A percentile compares a stretch with the other conserved stretches of the same genome.
Conservation (phyloP, 1,140 invertebrate species). For the Temnothorax longispinosus region DNA sequence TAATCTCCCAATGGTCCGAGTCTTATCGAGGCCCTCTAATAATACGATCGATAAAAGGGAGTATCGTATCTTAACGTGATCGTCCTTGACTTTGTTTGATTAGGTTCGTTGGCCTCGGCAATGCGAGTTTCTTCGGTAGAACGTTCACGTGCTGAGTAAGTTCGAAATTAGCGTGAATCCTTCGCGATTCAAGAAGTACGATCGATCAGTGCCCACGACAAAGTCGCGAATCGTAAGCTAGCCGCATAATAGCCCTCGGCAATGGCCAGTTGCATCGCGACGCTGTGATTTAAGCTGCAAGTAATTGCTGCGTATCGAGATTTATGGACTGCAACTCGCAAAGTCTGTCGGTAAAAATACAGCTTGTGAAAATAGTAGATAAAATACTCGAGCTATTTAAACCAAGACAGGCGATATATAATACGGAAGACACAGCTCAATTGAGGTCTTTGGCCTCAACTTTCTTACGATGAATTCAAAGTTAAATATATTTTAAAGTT, state of each 20-base stretch:
- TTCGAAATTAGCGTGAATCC: not conserved
- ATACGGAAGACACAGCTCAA: not conserved
- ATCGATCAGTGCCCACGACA: conserved; percentile 14
- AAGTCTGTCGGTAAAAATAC: conserved; percentile 35
- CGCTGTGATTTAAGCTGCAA: conserved; percentile 48
- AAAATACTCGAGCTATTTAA: conserved; percentile 8
- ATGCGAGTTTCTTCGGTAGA: not conserved
- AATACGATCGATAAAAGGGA: conserved; percentile 34
- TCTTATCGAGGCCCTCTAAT: not conserved
- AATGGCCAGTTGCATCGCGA: conserved; percentile 39
- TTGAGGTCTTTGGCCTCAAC: conserved; percentile 6
- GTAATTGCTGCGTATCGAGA: conserved; percentile 51
- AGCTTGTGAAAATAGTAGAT: conserved; percentile 29
- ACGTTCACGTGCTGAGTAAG: not conserved
- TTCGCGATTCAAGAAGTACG: not conserved
- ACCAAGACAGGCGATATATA: not conserved
- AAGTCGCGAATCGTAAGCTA: conserved; percentile 31
- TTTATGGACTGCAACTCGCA: conserved; percentile 42
- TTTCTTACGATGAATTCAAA: not conserved
- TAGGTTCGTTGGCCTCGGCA: conserved; percentile 1
- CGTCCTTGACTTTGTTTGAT: conserved; percentile 47
- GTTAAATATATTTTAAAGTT: conserved; percentile 6
- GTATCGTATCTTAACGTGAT: conserved; percentile 26
- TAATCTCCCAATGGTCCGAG: conserved; percentile 2
- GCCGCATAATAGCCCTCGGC: conserved; percentile 29